A percentile compares a stretch with the other conserved stretches of the same genome.
These are phyloP conservation scores for Lepisosteus oculatus DNA, from an alignment of 2,113 vertebrate species.

Conservation along the genomic window DNA sequence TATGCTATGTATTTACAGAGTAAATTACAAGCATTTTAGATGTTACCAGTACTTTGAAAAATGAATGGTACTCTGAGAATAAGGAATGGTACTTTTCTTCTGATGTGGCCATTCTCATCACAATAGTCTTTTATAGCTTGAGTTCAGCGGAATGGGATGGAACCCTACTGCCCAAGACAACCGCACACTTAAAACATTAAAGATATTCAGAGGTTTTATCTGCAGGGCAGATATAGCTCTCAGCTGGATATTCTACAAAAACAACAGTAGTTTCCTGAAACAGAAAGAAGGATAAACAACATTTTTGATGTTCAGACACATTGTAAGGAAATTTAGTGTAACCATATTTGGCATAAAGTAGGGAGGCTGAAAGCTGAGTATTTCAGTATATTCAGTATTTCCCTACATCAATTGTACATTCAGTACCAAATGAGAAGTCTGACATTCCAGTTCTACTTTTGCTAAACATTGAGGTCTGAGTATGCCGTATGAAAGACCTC, in stretches of 20 bases:
- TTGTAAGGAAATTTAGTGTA: constrained; percentile 50
- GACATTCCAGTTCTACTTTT: constrained; percentile 64
- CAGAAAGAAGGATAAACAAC: constrained; percentile 59
- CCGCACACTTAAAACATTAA: constrained; percentile 40
- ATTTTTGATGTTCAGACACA: constrained; percentile 48
- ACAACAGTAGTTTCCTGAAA: constrained; percentile 62
- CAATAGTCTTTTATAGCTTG: too few species aligned
- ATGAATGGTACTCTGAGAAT: too few species aligned
- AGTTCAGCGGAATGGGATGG: too few species aligned
- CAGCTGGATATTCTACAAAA: constrained; percentile 58
- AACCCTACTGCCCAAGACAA: constrained; percentile 20
- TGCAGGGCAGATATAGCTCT: constrained; percentile 50
- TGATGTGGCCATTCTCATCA: too few species aligned
- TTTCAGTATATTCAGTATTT: constrained; percentile 53
- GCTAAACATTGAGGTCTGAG: constrained; percentile 56
- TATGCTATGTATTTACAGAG: too few species aligned
- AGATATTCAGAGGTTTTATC: constrained; percentile 41
- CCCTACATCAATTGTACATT: constrained; percentile 64
- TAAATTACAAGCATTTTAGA: too few species aligned
- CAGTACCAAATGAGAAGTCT: constrained; percentile 57
- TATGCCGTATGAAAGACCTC: constrained; percentile 45
- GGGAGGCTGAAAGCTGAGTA: constrained; percentile 35
- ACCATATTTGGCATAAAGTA: constrained; percentile 51
- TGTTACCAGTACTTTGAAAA: too few species aligned
- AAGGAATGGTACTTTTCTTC: too few species aligned